A percentile compares a stretch with the other conserved stretches of the same genome.
Evolutionary conservation across 2,797 vertebrate genomes (phyloP).

Genomic region (Tapirus indicus): DNA sequence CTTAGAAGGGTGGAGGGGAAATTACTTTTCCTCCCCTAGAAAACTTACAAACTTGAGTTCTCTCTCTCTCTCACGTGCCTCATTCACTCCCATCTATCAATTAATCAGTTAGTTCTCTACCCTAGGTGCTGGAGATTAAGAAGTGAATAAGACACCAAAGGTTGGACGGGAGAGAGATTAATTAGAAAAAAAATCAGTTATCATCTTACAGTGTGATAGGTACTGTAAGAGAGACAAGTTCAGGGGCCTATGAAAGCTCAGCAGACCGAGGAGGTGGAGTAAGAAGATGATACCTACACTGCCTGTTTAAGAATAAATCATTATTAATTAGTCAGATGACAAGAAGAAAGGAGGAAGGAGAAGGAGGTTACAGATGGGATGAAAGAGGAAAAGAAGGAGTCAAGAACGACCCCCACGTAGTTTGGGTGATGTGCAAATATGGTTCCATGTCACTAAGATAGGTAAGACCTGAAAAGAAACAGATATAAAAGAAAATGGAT

Average conservation of each 20-base stretch:
- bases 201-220: not conserved
- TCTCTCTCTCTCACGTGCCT: not conserved
- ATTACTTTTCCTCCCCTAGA: not conserved
- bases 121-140: not conserved
- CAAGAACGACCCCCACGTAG: not conserved
- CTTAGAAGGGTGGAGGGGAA: not conserved
- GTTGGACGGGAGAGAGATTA: not conserved
- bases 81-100: not conserved
- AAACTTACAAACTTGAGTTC: not conserved
- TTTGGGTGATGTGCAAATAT: not conserved
- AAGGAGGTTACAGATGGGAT: not conserved
- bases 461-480: not conserved
- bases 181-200: not conserved
- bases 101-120: not conserved
- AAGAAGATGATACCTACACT: not conserved
- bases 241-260: not conserved
- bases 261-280: not conserved
- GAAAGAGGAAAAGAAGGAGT: not conserved
- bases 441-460: not conserved
- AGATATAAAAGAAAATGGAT: not conserved
- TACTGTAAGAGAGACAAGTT: not conserved
- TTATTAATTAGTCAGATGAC: not conserved
- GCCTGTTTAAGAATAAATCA: constrained; percentile 30
- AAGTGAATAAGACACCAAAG: not conserved
- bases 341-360: not conserved